These are phyloP conservation scores for Drosophila affinis DNA, from an alignment of 2,888 invertebrate species.

Conservation along the genomic window DNA sequence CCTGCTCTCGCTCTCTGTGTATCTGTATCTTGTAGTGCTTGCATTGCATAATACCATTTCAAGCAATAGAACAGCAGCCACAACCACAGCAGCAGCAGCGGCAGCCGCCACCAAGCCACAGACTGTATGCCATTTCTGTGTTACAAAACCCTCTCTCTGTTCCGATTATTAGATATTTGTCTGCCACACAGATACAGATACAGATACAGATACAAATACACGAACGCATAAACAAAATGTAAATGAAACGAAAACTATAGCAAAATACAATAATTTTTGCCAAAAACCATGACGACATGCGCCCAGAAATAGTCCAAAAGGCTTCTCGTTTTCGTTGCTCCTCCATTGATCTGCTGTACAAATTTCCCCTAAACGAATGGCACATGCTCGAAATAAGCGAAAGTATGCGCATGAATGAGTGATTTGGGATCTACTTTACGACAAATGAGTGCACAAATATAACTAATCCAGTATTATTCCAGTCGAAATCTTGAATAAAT, in stretches of 20 bases:
- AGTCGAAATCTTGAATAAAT: background rate
- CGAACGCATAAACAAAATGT: slow-evolving; percentile 30
- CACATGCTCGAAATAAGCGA: background rate
- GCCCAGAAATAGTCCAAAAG: slow-evolving; percentile 52
- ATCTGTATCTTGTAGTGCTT: slow-evolving; percentile 50
- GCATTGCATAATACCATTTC: slow-evolving; percentile 75
- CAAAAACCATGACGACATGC: slow-evolving; percentile 68
- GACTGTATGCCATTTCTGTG: slow-evolving; percentile 58
- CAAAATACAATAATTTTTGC: slow-evolving; percentile 20
- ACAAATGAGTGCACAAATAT: background rate
- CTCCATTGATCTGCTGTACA: background rate
- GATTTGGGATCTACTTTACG: background rate
- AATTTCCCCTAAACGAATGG: background rate
- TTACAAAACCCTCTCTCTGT: slow-evolving; percentile 49
- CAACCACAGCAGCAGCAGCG: background rate
- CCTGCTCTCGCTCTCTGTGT: slow-evolving; percentile 27
- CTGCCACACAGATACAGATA: background rate
- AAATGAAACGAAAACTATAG: slow-evolving; percentile 31
- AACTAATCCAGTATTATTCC: background rate
- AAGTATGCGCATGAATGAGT: background rate
- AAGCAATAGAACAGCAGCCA: slow-evolving; percentile 55
- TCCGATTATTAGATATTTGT: slow-evolving; percentile 26
- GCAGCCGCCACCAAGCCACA: slow-evolving; percentile 15
- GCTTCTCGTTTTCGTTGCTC: background rate
- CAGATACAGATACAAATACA: slow-evolving; percentile 1